phyloP scores from a whole-genome alignment of 1,140 invertebrate genomes.

The Hesperophylax magnus region DNA sequence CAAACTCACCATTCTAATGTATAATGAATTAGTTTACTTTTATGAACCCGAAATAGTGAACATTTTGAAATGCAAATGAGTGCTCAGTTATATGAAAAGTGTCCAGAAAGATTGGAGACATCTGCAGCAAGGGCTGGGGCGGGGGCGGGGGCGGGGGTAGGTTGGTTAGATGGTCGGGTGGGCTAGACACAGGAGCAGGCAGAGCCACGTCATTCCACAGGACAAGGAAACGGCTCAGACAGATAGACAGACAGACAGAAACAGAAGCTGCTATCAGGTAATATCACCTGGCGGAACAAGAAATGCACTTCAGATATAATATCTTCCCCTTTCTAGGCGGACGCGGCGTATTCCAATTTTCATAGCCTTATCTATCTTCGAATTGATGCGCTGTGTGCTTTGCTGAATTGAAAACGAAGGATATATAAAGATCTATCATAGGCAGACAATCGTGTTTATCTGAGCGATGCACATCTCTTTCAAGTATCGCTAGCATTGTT shows the following conservation, averaged over 20 bases:
- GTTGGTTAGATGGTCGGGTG: too few species aligned
- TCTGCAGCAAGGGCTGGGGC: too few species aligned
- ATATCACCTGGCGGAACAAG: slow-evolving; percentile 52
- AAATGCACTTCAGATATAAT: slow-evolving; percentile 46
- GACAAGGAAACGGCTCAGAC: slow-evolving; percentile 45
- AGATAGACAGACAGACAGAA: slow-evolving; percentile 44
- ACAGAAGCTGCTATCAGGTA: slow-evolving; percentile 32
- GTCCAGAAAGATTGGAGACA: too few species aligned
- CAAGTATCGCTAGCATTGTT: too few species aligned
- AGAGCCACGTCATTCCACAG: slow-evolving; percentile 46
- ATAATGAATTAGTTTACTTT: too few species aligned
- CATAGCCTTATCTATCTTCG: slow-evolving; percentile 39
- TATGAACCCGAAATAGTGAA: too few species aligned
- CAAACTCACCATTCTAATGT: too few species aligned
- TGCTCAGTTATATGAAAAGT: too few species aligned
- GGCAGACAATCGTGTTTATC: slow-evolving; percentile 1
- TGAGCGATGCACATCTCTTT: neutral
- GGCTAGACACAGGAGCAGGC: neutral
- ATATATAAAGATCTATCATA: neutral
- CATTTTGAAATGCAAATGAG: too few species aligned
- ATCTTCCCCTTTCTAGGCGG: slow-evolving; percentile 2
- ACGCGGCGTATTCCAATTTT: slow-evolving; percentile 38
- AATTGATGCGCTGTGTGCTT: slow-evolving; percentile 40
- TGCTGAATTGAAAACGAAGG: slow-evolving; percentile 39
- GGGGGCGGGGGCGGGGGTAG: too few species aligned